These are phyloP conservation scores for Chloromyia formosa DNA, from an alignment of 2,888 invertebrate species.

Conservation along the genomic window DNA sequence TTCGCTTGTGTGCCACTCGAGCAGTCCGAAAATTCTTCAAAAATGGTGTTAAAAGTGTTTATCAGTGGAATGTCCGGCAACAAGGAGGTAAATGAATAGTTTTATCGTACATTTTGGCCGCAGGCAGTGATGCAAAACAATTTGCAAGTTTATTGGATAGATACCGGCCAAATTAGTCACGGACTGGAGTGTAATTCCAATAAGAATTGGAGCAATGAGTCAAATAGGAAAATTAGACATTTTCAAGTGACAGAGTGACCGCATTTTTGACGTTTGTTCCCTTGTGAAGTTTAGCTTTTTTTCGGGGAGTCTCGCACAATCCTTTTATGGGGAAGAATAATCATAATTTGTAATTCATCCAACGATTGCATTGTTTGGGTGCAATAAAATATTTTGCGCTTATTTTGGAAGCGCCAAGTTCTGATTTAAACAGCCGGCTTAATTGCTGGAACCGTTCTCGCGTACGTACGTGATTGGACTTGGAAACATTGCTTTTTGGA, in stretches of 20 bases:
- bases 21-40: constrained; percentile 41
- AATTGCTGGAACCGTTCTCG: background rate
- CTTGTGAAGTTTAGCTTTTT: background rate
- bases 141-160: background rate
- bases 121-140: background rate
- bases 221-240: constrained; percentile 3
- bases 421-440: background rate
- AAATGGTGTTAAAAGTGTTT: constrained; percentile 91
- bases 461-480: background rate
- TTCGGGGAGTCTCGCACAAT: background rate
- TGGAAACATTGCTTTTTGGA: background rate
- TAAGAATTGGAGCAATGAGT: background rate
- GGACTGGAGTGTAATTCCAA: background rate
- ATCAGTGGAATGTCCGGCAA: constrained; percentile 93
- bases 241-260: background rate
- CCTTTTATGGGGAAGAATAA: constrained; percentile 15
- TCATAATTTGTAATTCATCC: background rate
- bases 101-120: background rate
- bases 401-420: background rate
- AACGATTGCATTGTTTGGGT: constrained; percentile 1
- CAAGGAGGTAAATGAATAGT: constrained; percentile 79
- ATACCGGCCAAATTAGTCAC: background rate
- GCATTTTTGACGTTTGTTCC: constrained; percentile 20
- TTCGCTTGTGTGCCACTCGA: background rate
- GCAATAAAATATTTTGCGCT: background rate